Evolutionary conservation across 2,888 invertebrate species (phyloP), one percentile per base, ranked within the genome.

Genomic region (Orthosia gothica): DNA sequence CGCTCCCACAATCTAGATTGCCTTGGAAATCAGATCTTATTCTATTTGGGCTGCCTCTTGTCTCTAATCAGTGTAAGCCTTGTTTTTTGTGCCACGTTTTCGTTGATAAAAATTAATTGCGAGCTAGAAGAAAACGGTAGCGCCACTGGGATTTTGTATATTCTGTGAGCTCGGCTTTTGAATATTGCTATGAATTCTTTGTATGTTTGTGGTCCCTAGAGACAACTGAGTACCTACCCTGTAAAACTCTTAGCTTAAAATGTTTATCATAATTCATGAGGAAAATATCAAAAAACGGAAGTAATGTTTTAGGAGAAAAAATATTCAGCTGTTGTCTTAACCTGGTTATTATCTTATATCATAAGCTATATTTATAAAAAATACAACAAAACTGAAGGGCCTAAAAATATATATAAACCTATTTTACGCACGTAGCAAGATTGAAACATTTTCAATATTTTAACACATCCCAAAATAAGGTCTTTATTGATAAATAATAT

Each of bases 71-170:
- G 47, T 49, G 45, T 70, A 72, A 59, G 63, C 59, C 55, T 57
- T 74, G 67, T 73, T 73, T 85, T 79, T 66, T 62, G 63, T 15
- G 50, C 52, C 55, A 63, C 58, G 68, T 66, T 85, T 82, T 63
- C 49, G 55, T 65, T 78, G 70, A 59, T 59, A 82, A 82, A 85
- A 82, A 82, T 75, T 73, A 72, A 86, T 84, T 78, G 78, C 59
- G 65, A 66, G 70, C 74, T 75, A 64, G 64, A 58, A 71, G 65
- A 65, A 73, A 78, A 78, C 23, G 58, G n/a, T 63, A 54, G 67
- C 20, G 49, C 49, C 40, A 23, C 67, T 64, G 64, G 72, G 72
- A 73, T 67, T 85, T 79, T 70, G 65, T 40, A 63, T 67, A 70
- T 83, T 80, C 62, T 79, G 54, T 52, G 66, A 70, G 64, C 69